Conservation (phyloP, 35 echinoderm and acorn worm species). For the Hemicentrotus pulcherrimus region DNA sequence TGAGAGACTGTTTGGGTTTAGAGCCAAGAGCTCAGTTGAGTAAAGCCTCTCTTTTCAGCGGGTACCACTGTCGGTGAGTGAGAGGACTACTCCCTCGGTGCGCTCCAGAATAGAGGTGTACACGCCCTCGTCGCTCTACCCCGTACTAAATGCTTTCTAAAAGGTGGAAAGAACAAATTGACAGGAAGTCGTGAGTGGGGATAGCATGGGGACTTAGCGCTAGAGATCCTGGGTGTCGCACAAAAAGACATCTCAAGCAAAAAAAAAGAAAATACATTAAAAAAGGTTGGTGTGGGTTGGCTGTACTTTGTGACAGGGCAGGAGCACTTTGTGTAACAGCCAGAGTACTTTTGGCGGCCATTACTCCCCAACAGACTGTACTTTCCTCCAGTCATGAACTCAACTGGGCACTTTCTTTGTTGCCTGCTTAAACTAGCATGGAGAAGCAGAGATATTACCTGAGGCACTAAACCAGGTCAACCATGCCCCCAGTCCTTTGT, state of each 20-base stretch:
- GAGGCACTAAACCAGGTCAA: slow-evolving; percentile 39
- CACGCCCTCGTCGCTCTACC: slow-evolving; percentile 20
- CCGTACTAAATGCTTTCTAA: not conserved
- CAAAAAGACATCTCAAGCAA: slow-evolving; percentile 28
- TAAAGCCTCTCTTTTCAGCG: not conserved
- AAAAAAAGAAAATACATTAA: slow-evolving; percentile 14
- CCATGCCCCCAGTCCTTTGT: slow-evolving; percentile 52
- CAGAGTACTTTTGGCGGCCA: slow-evolving; percentile 73
- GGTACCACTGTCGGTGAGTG: slow-evolving; percentile 20
- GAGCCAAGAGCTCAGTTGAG: not conserved
- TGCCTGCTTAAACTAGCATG: slow-evolving; percentile 64
- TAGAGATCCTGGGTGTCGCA: slow-evolving; percentile 47
- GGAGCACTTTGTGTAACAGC: slow-evolving; percentile 68
- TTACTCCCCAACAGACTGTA: slow-evolving; percentile 63
- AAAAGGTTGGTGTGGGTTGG: slow-evolving; percentile 53
- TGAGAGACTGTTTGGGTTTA: slow-evolving; percentile 28
- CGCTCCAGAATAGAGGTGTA: not conserved
- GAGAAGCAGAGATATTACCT: slow-evolving; percentile 52
- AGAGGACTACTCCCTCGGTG: slow-evolving; percentile 13
- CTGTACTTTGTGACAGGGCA: slow-evolving; percentile 73
- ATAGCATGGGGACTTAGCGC: slow-evolving; percentile 58
- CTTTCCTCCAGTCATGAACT: slow-evolving; percentile 72
- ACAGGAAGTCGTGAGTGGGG: slow-evolving; percentile 53
- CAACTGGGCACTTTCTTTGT: slow-evolving; percentile 76
- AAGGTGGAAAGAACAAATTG: slow-evolving; percentile 6